Evolutionary conservation across 2,888 invertebrate species (phyloP), one percentile per base, ranked within the genome.

Genomic region (Cynaeus angustus): DNA sequence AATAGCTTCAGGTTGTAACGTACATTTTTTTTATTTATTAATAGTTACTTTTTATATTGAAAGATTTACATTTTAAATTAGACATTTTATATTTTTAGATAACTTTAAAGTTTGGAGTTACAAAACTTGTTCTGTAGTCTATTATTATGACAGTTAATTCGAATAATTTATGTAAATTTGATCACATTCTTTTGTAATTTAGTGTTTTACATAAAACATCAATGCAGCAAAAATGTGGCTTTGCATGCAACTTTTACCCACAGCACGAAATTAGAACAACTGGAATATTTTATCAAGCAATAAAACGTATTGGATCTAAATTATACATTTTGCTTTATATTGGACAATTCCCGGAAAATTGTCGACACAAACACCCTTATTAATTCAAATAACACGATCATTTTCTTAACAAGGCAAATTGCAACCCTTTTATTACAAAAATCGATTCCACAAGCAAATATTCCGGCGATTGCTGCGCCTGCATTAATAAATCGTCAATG

Each of bases 361-460:
- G 33, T 55, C 38, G 55, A 55, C 55, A 55, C 55, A 55, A 55
- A 55, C 55, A 46, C 38, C 38, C 38, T 55, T 55, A 55, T 55
- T 55, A 37, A 55, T 55, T 55, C 21, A 55, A 16, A 37, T 37
- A 55, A 55, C 38, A 12, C 16, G 55, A 55, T 55, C 55, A 52
- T 52, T 52, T 52, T 30, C 52, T 52, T 30, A 52, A 52, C 52
- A 33, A 52, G 33, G 30, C 52, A 30, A 4, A 52, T 30, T 30
- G 16, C 46, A 46, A n/a, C 13, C 33, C 52, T 8, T 9, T 14
- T 13, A 52, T 52, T 30, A 33, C 13, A 30, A 30, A 33, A 52
- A 52, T 52, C 52, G 52, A 52, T 52, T 52, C 13, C 0, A 33
- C 12, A 52, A 14, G 28, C 52, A 52, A 52, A 52, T 30, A 52